These are phyloP conservation scores for Sitophilus oryzae DNA, from an alignment of 1,140 invertebrate species.

Conservation along the genomic window DNA sequence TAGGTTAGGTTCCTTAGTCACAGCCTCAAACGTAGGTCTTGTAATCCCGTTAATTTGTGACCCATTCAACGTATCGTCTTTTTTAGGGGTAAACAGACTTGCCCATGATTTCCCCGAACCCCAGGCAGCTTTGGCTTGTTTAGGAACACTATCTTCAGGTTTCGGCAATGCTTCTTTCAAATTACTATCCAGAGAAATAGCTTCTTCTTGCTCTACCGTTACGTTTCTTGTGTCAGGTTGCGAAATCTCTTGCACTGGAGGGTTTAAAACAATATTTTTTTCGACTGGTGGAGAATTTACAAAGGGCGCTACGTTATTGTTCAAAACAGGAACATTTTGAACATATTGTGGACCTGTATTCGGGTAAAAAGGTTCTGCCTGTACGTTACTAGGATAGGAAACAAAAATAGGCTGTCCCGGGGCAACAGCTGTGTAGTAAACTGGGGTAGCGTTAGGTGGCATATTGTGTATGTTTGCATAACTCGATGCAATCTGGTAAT, in stretches of 20 bases:
- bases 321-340: background rate
- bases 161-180: conserved; percentile 3
- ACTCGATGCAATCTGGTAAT: background rate
- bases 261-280: too few relatives aligned
- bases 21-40: conserved; percentile 14
- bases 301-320: background rate
- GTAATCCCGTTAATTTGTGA: conserved; percentile 8
- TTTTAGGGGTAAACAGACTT: conserved; percentile 36
- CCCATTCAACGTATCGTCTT: background rate
- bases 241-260: too few relatives aligned
- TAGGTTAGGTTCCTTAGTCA: conserved; percentile 26
- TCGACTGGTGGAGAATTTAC: background rate
- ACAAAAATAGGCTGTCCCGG: conserved; percentile 13
- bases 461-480: background rate
- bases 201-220: conserved; percentile 13
- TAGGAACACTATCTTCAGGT: background rate
- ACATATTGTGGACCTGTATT: conserved; percentile 2
- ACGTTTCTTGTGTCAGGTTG: conserved; percentile 3
- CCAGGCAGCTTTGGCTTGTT: background rate
- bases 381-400: conserved; percentile 1
- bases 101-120: conserved; percentile 38
- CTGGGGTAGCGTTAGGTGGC: background rate
- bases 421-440: conserved; percentile 15
- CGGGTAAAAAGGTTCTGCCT: conserved; percentile 1
- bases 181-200: too few relatives aligned